Evolutionary conservation across 2,797 vertebrate genomes (phyloP).

Genomic region (Scleropages formosus): DNA sequence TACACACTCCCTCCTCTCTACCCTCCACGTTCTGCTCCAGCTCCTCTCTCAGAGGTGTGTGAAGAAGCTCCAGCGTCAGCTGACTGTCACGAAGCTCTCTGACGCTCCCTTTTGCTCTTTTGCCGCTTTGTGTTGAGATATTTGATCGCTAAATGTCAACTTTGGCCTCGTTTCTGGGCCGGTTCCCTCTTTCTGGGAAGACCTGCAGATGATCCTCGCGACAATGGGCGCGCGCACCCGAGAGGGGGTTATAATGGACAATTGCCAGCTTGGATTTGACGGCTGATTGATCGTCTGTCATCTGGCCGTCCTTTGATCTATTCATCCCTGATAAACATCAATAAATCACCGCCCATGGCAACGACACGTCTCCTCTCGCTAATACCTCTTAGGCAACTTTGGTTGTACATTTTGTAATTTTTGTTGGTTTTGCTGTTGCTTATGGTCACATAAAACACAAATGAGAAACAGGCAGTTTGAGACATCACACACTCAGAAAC

Average conservation of each 20-base stretch:
- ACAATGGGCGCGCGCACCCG: conserved; percentile 65
- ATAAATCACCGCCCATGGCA: conserved; percentile 87
- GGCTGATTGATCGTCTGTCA: conserved; percentile 93
- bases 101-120: conserved; percentile 55
- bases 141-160: conserved; percentile 48
- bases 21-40: conserved; percentile 32
- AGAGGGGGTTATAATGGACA: conserved; percentile 85
- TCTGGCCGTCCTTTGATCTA: conserved; percentile 75
- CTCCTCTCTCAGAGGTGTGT: conserved; percentile 30
- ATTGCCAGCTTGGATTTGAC: conserved; percentile 94
- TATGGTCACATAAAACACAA: conserved; percentile 31
- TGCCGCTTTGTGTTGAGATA: conserved; percentile 45
- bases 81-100: conserved; percentile 62
- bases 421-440: conserved; percentile 25
- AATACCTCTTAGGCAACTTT: conserved; percentile 59
- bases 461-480: not conserved
- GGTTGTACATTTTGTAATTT: conserved; percentile 49
- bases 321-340: conserved; percentile 91
- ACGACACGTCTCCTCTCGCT: conserved; percentile 76
- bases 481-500: no score
- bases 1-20: not conserved
- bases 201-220: conserved; percentile 56
- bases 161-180: conserved; percentile 37
- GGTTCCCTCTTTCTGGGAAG: conserved; percentile 42
- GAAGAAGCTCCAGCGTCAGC: conserved; percentile 68